Evolutionary conservation across 2,888 invertebrate genomes (phyloP).

Genomic region (Volucella bombylans): DNA sequence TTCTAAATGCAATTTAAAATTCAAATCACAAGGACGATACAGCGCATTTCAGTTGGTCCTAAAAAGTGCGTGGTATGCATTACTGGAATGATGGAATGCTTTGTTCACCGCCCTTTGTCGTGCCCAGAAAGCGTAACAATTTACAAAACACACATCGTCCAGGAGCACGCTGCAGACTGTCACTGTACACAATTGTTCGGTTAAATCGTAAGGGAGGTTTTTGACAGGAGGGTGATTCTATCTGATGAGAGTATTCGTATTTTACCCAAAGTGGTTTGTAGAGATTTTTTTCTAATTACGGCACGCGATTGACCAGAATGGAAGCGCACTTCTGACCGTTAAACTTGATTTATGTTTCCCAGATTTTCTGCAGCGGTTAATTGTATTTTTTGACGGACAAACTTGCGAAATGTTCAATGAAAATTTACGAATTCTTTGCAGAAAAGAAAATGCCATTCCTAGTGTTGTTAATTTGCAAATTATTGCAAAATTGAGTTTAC

Average conservation of each 20-base stretch:
- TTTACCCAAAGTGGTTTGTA: slow-evolving; percentile 24
- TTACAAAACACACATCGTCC: slow-evolving; percentile 11
- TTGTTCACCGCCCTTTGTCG: slow-evolving; percentile 54
- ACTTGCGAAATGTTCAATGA: too few relatives aligned
- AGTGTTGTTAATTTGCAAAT: too few relatives aligned
- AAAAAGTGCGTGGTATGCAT: slow-evolving; percentile 5
- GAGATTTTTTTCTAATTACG: slow-evolving; percentile 10
- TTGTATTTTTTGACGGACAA: too few relatives aligned
- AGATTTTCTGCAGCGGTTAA: not conserved
- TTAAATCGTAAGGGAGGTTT: slow-evolving; percentile 24
- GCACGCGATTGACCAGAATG: slow-evolving; percentile 33
- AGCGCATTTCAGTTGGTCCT: slow-evolving; percentile 8
- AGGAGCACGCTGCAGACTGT: slow-evolving; percentile 2
- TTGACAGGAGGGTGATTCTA: slow-evolving; percentile 25
- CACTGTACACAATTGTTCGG: slow-evolving; percentile 29
- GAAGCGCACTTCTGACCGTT: slow-evolving; percentile 1
- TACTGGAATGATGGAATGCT: slow-evolving; percentile 49
- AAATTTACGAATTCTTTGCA: too few relatives aligned
- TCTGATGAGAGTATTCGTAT: not conserved
- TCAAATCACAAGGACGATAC: slow-evolving; percentile 5
- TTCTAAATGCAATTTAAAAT: slow-evolving; percentile 8
- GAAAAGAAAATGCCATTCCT: too few relatives aligned
- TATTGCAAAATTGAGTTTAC: too few relatives aligned
- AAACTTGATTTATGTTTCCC: not conserved
- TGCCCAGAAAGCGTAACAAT: slow-evolving; percentile 52